These are phyloP conservation scores for Pterobdella sp. DNA, from an alignment of 2,888 invertebrate genomes.

Conservation along the genomic window DNA sequence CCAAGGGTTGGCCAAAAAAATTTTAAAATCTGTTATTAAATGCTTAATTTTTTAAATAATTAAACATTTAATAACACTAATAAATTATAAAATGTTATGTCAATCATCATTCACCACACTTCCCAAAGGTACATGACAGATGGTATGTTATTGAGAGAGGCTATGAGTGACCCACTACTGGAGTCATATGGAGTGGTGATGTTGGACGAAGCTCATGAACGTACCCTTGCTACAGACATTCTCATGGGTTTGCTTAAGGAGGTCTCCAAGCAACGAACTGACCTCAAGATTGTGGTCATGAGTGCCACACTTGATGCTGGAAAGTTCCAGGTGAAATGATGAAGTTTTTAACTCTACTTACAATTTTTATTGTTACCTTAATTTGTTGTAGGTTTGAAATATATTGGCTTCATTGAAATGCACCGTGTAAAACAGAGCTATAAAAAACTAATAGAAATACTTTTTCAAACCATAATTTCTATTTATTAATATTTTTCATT, in stretches of 20 bases:
- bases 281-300: constrained; percentile 96
- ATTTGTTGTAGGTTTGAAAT: too few species aligned
- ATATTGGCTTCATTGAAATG: too few species aligned
- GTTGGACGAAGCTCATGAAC: constrained; percentile 96
- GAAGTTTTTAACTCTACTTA: too few species aligned
- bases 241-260: constrained; percentile 96
- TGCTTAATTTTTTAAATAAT: too few species aligned
- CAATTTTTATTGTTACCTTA: too few species aligned
- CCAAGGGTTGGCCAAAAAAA: too few species aligned
- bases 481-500: neutral
- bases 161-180: constrained; percentile 96
- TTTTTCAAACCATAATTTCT: constrained; percentile 1
- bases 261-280: constrained; percentile 80
- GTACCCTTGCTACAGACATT: constrained; percentile 94
- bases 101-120: too few species aligned
- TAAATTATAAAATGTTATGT: too few species aligned
- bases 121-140: constrained; percentile 82
- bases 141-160: constrained; percentile 97
- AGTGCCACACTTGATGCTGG: constrained; percentile 97
- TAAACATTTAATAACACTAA: too few species aligned
- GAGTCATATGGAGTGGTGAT: constrained; percentile 90
- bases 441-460: neutral
- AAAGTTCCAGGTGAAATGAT: constrained; percentile 72
- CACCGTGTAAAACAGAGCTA: too few species aligned
- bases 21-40: too few species aligned